Evolutionary conservation across 2,888 invertebrate species (phyloP).

Genomic region (Phaonia tiefii): DNA sequence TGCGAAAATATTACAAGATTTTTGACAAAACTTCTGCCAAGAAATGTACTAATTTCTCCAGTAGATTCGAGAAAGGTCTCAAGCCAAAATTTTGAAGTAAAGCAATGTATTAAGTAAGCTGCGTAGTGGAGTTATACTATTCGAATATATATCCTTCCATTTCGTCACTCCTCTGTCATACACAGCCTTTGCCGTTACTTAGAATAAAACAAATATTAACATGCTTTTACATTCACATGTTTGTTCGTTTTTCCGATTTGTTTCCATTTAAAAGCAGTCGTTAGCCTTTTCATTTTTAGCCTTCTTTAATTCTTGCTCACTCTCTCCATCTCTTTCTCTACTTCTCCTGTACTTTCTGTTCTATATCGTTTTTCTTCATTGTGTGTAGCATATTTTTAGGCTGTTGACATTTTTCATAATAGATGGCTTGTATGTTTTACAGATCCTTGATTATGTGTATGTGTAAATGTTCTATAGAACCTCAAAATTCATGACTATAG

Average conservation of each 20-base stretch:
- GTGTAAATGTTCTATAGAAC: conserved; percentile 16
- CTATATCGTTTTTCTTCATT: conserved; percentile 21
- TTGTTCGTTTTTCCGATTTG: conserved; percentile 14
- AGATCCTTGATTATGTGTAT: neutral
- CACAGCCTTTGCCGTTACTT: too few relatives aligned
- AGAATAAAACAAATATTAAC: neutral
- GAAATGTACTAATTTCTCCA: too few relatives aligned
- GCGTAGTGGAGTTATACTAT: too few relatives aligned
- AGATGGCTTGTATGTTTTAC: conserved; percentile 26
- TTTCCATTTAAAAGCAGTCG: neutral
- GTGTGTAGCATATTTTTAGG: conserved; percentile 61
- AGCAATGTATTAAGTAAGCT: too few relatives aligned
- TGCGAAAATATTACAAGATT: too few relatives aligned
- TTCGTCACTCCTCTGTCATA: neutral
- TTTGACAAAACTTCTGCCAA: too few relatives aligned
- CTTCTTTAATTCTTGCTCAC: neutral
- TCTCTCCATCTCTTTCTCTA: neutral
- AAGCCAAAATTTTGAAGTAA: too few relatives aligned
- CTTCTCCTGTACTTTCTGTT: conserved; percentile 12
- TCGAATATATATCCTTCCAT: neutral
- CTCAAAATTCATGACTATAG: conserved; percentile 54
- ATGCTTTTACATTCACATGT: conserved; percentile 4
- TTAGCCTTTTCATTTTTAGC: neutral
- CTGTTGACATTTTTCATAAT: conserved; percentile 60
- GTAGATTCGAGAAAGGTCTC: too few relatives aligned